Percentiles rank a stretch among this genome's conserved stretches.
phyloP scores from a whole-genome alignment of 2,797 vertebrate genomes.

The Tamandua tetradactyla region DNA sequence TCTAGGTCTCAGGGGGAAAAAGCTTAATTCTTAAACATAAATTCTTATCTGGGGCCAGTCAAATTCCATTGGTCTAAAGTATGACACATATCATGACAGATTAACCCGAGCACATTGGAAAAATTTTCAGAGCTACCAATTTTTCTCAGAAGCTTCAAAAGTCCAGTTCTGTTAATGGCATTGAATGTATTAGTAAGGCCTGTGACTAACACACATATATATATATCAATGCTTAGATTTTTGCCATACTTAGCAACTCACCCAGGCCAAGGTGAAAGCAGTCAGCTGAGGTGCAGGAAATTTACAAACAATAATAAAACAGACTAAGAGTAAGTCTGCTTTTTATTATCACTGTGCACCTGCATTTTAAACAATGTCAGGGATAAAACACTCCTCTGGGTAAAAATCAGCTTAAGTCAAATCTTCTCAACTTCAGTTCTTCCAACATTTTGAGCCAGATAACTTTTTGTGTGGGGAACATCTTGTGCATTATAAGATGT shows the following conservation, averaged over 20 bases:
- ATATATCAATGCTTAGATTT: neutral
- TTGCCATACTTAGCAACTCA: neutral
- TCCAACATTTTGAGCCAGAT: neutral
- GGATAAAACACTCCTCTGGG: neutral
- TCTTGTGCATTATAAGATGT: neutral
- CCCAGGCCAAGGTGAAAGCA: neutral
- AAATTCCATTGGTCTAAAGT: constrained; percentile 33
- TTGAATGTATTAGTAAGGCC: neutral
- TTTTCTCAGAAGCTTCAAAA: constrained; percentile 39
- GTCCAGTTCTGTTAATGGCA: constrained; percentile 26
- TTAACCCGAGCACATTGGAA: constrained; percentile 53
- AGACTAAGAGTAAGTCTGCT: neutral
- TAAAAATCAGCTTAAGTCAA: too few species aligned
- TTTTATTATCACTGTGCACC: constrained; percentile 32
- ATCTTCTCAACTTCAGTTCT: neutral
- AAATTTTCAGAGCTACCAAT: constrained; percentile 31
- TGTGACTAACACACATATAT: neutral
- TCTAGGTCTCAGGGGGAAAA: constrained; percentile 17
- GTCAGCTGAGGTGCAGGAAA: neutral
- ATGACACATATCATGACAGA: constrained; percentile 27
- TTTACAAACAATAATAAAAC: constrained; percentile 32
- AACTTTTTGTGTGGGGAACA: neutral
- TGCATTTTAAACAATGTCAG: constrained; percentile 32
- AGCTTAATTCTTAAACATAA: constrained; percentile 28
- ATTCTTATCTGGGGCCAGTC: constrained; percentile 21